A percentile compares a stretch with the other conserved stretches of the same genome.
phyloP scores from a whole-genome alignment of 1,140 invertebrate species.

The Gryllus bimaculatus region DNA sequence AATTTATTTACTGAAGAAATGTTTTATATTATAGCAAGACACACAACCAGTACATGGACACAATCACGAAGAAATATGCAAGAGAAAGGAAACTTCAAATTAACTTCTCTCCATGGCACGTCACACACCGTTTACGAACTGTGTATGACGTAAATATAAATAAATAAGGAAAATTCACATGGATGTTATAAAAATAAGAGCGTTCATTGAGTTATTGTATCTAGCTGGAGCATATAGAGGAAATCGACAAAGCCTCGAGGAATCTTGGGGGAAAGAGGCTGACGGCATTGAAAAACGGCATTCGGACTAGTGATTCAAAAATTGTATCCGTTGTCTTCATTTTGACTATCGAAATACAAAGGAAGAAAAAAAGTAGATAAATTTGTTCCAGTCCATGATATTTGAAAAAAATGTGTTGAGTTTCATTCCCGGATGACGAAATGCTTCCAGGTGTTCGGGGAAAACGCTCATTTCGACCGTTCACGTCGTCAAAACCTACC shows the following conservation, averaged over 20 bases:
- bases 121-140: no score
- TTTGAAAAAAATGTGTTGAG: conserved; percentile 22
- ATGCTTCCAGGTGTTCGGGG: conserved; percentile 32
- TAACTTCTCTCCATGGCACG: no score
- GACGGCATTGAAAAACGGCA: conserved; percentile 34
- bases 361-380: conserved; percentile 33
- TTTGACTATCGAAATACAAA: conserved; percentile 35
- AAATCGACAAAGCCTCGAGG: conserved; percentile 35
- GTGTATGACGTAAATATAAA: no score
- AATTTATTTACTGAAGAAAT: conserved; percentile 8
- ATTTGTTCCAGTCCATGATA: conserved; percentile 38
- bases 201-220: conserved; percentile 41
- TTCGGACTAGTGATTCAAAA: conserved; percentile 35
- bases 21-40: not conserved
- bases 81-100: no score
- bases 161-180: no score
- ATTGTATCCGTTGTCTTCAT: conserved; percentile 36
- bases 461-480: conserved; percentile 31
- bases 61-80: not conserved
- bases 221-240: conserved; percentile 37
- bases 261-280: conserved; percentile 38
- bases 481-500: conserved; percentile 36
- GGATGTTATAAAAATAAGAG: conserved; percentile 35
- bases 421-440: conserved; percentile 25
- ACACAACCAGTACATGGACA: conserved; percentile 1